Evolutionary conservation across 2,888 invertebrate species (phyloP).

Genomic region (Oxystoma pomonae): DNA sequence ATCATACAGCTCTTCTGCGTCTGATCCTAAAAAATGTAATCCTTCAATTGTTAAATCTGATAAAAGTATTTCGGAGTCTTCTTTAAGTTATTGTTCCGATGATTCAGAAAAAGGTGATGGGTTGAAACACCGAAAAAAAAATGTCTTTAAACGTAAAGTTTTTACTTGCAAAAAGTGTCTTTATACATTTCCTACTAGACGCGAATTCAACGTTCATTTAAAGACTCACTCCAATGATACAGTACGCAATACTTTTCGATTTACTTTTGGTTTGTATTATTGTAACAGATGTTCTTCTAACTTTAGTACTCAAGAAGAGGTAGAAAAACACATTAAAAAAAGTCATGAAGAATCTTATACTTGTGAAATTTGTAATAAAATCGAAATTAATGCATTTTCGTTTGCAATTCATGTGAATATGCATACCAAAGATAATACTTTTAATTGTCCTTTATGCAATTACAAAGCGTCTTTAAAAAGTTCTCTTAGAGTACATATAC

Average conservation of each 20-base stretch:
- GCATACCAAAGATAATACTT: constrained; percentile 36
- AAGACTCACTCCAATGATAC: neutral
- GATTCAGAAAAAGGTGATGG: too few species aligned
- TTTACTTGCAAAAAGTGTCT: neutral
- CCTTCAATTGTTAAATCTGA: too few species aligned
- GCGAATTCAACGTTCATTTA: neutral
- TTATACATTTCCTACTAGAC: neutral
- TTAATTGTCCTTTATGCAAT: constrained; percentile 39
- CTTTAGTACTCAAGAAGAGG: constrained; percentile 35
- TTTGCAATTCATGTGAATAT: constrained; percentile 39
- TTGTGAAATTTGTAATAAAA: constrained; percentile 37
- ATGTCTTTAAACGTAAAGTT: too few species aligned
- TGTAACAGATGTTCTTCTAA: constrained; percentile 38
- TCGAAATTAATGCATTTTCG: constrained; percentile 37
- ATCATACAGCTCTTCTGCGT: too few species aligned
- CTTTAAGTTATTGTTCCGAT: too few species aligned
- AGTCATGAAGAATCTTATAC: constrained; percentile 40
- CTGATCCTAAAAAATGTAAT: too few species aligned
- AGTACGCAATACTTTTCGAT: too few species aligned
- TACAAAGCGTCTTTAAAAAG: constrained; percentile 31
- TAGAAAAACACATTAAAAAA: constrained; percentile 33
- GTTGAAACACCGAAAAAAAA: too few species aligned
- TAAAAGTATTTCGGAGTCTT: too few species aligned
- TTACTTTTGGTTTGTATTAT: constrained; percentile 36
- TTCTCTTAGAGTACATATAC: constrained; percentile 51